A percentile compares a stretch with the other conserved stretches of the same genome.
Evolutionary conservation across 1,140 invertebrate species (phyloP).

Genomic region (Microplitis mediator): DNA sequence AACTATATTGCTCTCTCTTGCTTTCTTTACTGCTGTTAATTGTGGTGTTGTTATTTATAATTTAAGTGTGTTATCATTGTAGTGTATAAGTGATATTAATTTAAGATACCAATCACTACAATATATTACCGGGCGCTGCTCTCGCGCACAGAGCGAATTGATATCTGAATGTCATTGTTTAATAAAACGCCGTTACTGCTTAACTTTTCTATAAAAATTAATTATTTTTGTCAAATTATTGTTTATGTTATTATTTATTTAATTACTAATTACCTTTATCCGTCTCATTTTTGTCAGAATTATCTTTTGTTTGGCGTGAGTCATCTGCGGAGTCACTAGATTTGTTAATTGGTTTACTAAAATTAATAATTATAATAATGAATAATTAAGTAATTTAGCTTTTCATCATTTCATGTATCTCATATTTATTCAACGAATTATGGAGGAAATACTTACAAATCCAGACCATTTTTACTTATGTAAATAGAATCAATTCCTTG

Average conservation of each 20-base stretch:
- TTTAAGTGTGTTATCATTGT: too few species aligned
- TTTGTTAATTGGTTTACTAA: background rate
- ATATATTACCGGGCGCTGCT: too few species aligned
- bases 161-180: background rate
- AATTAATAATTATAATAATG: background rate
- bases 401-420: background rate
- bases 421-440: background rate
- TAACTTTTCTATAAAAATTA: background rate
- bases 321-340: background rate
- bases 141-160: too few species aligned
- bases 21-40: too few species aligned
- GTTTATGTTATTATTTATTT: background rate
- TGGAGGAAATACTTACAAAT: background rate
- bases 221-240: background rate
- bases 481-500: background rate
- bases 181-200: background rate
- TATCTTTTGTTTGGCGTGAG: background rate
- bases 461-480: background rate
- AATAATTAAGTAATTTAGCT: background rate
- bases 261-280: background rate
- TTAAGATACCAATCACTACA: too few species aligned
- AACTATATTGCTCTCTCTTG: too few species aligned
- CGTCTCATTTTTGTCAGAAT: background rate
- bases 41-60: too few species aligned
- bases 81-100: too few species aligned